Conservation (phyloP, 2,888 invertebrate species). For the Ophion ventricosus region DNA sequence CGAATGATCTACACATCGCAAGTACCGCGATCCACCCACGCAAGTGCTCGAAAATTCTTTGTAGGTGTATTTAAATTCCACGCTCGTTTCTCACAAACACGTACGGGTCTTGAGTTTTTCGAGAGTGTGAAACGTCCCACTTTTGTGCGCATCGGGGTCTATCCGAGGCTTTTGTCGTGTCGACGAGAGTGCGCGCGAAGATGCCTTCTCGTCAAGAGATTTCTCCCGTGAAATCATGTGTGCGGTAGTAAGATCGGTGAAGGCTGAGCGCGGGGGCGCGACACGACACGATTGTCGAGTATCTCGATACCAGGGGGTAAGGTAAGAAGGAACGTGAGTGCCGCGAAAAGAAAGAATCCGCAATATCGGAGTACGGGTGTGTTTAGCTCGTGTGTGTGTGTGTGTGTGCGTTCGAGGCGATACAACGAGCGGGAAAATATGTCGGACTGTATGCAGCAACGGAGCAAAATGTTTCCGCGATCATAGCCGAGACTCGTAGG, state of each 20-base stretch:
- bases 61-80: not conserved
- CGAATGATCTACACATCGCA: too few relatives aligned
- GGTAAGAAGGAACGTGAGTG: not conserved
- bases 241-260: constrained; percentile 15
- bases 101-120: not conserved
- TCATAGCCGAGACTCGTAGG: constrained; percentile 1
- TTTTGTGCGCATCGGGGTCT: constrained; percentile 25
- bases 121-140: constrained; percentile 39
- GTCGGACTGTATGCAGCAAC: not conserved
- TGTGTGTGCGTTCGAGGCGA: not conserved
- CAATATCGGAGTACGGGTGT: constrained; percentile 27
- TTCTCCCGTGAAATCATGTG: constrained; percentile 50
- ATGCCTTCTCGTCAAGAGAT: constrained; percentile 44
- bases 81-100: not conserved
- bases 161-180: constrained; percentile 32
- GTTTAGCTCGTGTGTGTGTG: constrained; percentile 34
- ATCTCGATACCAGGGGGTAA: constrained; percentile 25
- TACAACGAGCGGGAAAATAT: constrained; percentile 35
- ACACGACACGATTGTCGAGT: constrained; percentile 60
- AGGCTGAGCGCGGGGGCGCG: constrained; percentile 28
- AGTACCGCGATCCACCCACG: not conserved
- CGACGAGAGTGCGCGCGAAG: constrained; percentile 21
- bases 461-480: constrained; percentile 27
- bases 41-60: not conserved
- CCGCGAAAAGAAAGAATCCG: constrained; percentile 41